Evolutionary conservation across 64 coral and sea anemone genomes (phyloP).

Genomic region (Orbicella faveolata): DNA sequence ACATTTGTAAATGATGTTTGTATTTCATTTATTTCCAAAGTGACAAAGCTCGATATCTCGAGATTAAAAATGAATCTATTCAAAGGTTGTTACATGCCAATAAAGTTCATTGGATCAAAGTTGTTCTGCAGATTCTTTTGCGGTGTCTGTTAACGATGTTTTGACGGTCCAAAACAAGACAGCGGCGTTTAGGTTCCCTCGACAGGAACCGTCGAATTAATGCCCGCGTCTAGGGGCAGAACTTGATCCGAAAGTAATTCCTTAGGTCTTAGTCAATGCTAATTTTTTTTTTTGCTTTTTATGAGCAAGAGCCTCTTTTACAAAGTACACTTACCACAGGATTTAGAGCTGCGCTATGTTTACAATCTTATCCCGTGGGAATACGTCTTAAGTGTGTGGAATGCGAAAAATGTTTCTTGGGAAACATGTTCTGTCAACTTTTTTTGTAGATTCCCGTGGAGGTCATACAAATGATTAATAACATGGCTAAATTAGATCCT

Average conservation of each 20-base stretch:
- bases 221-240: not conserved
- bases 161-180: not conserved
- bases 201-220: not conserved
- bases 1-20: conserved; percentile 54
- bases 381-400: conserved; percentile 44
- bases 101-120: conserved; percentile 31
- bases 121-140: not conserved
- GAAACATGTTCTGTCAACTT: conserved; percentile 22
- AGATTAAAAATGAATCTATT: conserved; percentile 44
- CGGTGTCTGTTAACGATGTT: not conserved
- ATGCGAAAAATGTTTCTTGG: conserved; percentile 44
- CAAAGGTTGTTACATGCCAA: conserved; percentile 43
- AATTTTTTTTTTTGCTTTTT: conserved; percentile 3
- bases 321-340: conserved; percentile 25
- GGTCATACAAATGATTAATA: not conserved
- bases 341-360: conserved; percentile 17
- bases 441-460: not conserved
- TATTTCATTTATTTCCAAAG: conserved; percentile 38
- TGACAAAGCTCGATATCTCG: conserved; percentile 36
- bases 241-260: not conserved
- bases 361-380: conserved; percentile 47
- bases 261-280: not conserved
- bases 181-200: not conserved
- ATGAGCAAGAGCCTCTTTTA: conserved; percentile 3
- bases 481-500: not conserved